Base-by-base conservation (phyloP, 2,113 vertebrate species). In the Melanerpes formicivorus region DNA sequence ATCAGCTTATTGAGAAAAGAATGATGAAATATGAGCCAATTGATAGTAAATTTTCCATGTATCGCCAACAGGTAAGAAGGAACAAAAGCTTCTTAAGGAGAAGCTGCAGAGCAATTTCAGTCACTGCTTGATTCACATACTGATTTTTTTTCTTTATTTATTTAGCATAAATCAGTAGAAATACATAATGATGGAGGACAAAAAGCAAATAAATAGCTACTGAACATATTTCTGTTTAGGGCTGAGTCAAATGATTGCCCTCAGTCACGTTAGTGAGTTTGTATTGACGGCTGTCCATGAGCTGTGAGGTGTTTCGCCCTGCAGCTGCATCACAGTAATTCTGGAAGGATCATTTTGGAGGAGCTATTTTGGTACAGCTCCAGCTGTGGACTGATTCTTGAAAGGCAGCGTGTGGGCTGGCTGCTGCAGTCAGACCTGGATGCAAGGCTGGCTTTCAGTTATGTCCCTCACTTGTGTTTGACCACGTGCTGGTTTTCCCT, bases 21-120 rank as follows among this genome's bases (percentile, higher is more conserved):
- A 99, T 99, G 98, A 98, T 99, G 98, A 98, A 98, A 78, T 98
- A 97, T 42, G 99, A 99, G 90, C 99, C 99, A 46, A 93, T 98
- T 80, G 99, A 99, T 72, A 98, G 98, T 92, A 99, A 99, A 93
- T 97, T 99, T 80, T 98, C 98, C n/a, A 97, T 99, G 11, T 99
- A 98, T 90, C 98, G 98, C 62, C 99, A 99, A 71, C 99, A 99
- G 99, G 99, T 99, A 93, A 95, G 94, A 48, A 77, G 30, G 34
- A 59, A 48, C 48, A 60, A 54, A 48, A n/a, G 7, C 82, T 65
- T 30, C 46, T 78, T 5, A 70, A 75, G 78, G 50, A 80, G 65
- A 71, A 87, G 23, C n/a, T 74, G 10, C 18, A 73, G 37, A 29
- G 21, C 55, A 55, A 42, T 80, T 66, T 83, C 52, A 87, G 37